These are phyloP conservation scores for Aspidiotus destructor DNA, from an alignment of 2,888 invertebrate genomes.

Conservation along the genomic window DNA sequence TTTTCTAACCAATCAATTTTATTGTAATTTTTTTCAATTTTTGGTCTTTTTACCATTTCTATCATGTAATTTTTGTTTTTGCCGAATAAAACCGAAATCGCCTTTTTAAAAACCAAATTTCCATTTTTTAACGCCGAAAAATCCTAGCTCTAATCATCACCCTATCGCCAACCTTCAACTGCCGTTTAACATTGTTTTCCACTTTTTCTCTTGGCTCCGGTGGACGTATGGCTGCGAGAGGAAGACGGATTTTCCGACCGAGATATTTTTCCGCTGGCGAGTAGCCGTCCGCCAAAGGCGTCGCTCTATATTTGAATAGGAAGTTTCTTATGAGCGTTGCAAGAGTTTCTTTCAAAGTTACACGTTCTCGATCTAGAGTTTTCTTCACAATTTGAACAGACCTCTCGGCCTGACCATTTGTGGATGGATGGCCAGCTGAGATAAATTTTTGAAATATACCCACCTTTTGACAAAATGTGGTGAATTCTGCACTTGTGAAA, in stretches of 20 bases:
- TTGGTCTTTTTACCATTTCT: no score
- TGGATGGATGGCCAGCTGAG: not conserved
- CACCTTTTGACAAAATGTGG: not conserved
- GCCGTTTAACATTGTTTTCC: not conserved
- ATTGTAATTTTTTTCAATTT: no score
- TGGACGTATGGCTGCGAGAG: not conserved
- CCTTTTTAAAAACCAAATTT: no score
- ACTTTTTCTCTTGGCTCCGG: not conserved
- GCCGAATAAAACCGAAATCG: no score
- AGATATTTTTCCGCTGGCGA: conserved; percentile 12
- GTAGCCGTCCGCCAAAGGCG: not conserved
- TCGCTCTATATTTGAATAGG: no score
- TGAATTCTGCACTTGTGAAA: conserved; percentile 4
- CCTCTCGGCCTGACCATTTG: conserved; percentile 7
- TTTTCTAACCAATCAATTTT: no score
- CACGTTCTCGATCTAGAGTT: not conserved
- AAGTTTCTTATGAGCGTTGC: not conserved
- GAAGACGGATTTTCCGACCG: not conserved
- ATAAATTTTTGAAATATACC: not conserved
- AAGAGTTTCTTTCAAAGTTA: not conserved
- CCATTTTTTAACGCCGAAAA: no score
- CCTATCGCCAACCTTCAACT: not conserved
- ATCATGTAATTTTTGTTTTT: no score
- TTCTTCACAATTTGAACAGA: conserved; percentile 11
- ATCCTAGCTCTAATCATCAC: no score